Evolutionary conservation across 2,888 invertebrate species (phyloP).

Genomic region (Archips xylosteana): DNA sequence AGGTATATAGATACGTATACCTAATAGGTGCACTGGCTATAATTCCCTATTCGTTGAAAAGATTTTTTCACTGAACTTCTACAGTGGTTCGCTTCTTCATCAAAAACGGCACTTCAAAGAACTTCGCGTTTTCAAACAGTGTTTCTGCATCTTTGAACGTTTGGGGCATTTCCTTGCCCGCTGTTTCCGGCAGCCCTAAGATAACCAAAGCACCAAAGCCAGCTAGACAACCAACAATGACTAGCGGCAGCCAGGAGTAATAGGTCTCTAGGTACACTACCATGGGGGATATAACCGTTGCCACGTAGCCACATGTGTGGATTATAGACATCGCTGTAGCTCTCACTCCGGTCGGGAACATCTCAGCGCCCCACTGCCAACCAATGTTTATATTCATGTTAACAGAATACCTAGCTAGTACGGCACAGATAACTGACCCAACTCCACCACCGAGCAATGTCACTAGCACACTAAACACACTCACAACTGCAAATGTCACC

Average conservation of each 20-base stretch:
- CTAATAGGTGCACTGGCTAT: neutral
- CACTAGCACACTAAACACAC: conserved; percentile 60
- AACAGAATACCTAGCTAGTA: conserved; percentile 64
- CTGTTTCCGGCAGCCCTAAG: conserved; percentile 69
- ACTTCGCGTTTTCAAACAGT: conserved; percentile 56
- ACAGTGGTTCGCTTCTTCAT: conserved; percentile 42
- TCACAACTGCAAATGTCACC: conserved; percentile 51
- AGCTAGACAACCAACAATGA: conserved; percentile 58
- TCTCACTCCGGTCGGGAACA: conserved; percentile 69
- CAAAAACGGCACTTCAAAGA: conserved; percentile 64
- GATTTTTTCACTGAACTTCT: neutral
- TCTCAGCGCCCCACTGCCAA: conserved; percentile 70
- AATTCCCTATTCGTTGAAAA: neutral
- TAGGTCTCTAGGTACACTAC: conserved; percentile 66
- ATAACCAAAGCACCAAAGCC: conserved; percentile 55
- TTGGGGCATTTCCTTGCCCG: conserved; percentile 69
- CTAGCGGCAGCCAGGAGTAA: conserved; percentile 64
- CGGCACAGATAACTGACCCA: conserved; percentile 65
- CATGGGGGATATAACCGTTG: conserved; percentile 67
- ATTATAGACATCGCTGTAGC: conserved; percentile 64
- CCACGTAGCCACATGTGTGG: conserved; percentile 66
- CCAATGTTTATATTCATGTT: conserved; percentile 64
- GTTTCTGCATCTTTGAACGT: conserved; percentile 71
- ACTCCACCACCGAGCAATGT: conserved; percentile 61
- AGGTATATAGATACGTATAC: no score